phyloP scores from a whole-genome alignment of 2,888 invertebrate genomes.

The Heteromyza rotundicornis region DNA sequence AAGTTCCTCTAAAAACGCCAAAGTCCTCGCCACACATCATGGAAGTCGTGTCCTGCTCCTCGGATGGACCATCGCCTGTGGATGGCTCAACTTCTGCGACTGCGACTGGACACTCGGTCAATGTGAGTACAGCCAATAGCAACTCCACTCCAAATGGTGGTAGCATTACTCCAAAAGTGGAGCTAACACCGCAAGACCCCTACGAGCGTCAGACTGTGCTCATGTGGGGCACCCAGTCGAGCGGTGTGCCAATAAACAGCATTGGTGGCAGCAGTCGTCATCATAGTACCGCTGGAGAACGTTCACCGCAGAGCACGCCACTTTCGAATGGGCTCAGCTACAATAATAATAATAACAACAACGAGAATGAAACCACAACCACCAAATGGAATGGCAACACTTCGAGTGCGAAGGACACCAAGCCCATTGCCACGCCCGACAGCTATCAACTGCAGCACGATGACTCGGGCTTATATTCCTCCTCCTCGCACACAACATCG shows the following conservation, averaged over 20 bases:
- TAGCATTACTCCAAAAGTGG: conserved; percentile 58
- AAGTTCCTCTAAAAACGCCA: conserved; percentile 61
- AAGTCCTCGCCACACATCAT: conserved; percentile 62
- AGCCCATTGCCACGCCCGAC: conserved; percentile 47
- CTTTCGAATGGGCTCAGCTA: conserved; percentile 58
- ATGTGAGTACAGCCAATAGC: conserved; percentile 34
- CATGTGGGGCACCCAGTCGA: conserved; percentile 81
- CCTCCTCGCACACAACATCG: conserved; percentile 56
- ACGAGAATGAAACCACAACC: conserved; percentile 39
- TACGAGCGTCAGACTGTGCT: conserved; percentile 83
- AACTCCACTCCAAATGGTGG: conserved; percentile 40
- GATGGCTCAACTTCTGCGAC: conserved; percentile 29
- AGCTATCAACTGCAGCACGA: conserved; percentile 54
- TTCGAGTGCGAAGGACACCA: conserved; percentile 38
- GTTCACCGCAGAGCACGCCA: conserved; percentile 57
- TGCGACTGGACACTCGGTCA: conserved; percentile 16
- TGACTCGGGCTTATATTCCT: conserved; percentile 54
- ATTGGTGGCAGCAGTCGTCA: conserved; percentile 34
- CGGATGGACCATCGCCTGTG: conserved; percentile 61
- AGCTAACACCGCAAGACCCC: conserved; percentile 54
- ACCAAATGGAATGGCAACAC: conserved; percentile 54
- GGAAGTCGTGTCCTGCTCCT: conserved; percentile 63
- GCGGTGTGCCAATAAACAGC: conserved; percentile 61
- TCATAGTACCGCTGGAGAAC: conserved; percentile 49
- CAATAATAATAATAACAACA: conserved; percentile 35